phyloP scores from a whole-genome alignment of 2,797 vertebrate genomes.

The Liparis tanakae region DNA sequence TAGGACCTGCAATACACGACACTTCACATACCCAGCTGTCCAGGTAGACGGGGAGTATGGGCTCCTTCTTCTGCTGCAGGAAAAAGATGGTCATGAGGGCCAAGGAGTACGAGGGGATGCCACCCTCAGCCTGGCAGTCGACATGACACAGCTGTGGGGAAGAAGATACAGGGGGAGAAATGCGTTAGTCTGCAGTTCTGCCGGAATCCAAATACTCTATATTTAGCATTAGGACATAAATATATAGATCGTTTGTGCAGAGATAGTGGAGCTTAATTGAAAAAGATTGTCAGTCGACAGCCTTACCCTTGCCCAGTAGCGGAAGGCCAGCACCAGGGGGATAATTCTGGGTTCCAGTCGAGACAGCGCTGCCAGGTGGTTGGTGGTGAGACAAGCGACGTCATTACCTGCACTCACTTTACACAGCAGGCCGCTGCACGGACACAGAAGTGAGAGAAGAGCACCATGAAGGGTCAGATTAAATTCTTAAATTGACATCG shows the following conservation, averaged over 20 bases:
- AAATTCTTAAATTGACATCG: not conserved
- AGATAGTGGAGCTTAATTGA: not conserved
- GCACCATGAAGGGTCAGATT: not conserved
- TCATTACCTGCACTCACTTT: conserved; percentile 98
- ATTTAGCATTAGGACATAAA: not conserved
- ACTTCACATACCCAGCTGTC: conserved; percentile 89
- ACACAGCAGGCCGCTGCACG: conserved; percentile 89
- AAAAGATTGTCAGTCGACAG: not conserved
- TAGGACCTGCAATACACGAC: not conserved
- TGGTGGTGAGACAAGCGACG: conserved; percentile 96
- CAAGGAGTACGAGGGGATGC: conserved; percentile 96
- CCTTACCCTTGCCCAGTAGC: conserved; percentile 95
- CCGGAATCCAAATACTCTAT: not conserved
- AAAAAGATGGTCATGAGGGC: conserved; percentile 99
- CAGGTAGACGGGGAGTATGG: conserved; percentile 93
- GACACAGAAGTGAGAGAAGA: conserved; percentile 19
- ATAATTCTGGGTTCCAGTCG: conserved; percentile 91
- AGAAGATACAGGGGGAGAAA: not conserved
- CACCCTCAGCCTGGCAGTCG: conserved; percentile 96
- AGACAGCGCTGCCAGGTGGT: conserved; percentile 92
- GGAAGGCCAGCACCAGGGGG: conserved; percentile 94
- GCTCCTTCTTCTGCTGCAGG: conserved; percentile 94
- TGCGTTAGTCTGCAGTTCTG: not conserved
- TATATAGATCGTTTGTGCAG: not conserved
- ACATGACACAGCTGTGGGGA: conserved; percentile 91